Conservation (phyloP, 2,113 vertebrate genomes). For the Hippocampus barbouri region DNA sequence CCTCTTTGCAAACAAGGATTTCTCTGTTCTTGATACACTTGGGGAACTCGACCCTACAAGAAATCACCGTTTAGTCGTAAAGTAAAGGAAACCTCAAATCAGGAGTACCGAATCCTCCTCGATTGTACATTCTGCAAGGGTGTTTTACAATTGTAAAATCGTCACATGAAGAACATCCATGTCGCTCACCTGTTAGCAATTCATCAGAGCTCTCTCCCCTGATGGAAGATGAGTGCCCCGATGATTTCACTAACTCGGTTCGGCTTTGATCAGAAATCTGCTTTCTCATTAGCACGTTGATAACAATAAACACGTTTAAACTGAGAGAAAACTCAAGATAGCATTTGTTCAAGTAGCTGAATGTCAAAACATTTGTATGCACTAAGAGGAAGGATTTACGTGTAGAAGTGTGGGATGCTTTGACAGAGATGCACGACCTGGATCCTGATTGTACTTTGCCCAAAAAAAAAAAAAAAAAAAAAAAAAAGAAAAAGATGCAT, state of each 20-base stretch:
- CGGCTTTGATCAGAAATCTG: neutral
- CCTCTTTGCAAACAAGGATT: neutral
- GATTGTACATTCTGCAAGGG: neutral
- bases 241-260: neutral
- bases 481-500: slow-evolving; percentile 1
- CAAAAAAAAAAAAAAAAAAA: slow-evolving; percentile 3
- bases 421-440: slow-evolving; percentile 34
- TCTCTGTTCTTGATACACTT: neutral
- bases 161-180: neutral
- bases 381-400: slow-evolving; percentile 20
- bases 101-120: neutral
- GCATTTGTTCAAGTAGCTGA: neutral
- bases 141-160: neutral
- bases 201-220: neutral
- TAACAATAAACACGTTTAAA: neutral
- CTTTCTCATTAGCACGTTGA: neutral
- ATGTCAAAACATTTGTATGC: neutral
- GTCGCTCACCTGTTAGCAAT: neutral
- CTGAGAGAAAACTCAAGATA: neutral
- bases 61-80: neutral
- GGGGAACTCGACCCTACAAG: neutral
- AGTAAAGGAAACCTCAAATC: neutral
- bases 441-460: slow-evolving; percentile 22
- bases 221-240: neutral
- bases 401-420: slow-evolving; percentile 22